Evolutionary conservation across 2,888 invertebrate genomes (phyloP).

Genomic region (Acleris laterana): DNA sequence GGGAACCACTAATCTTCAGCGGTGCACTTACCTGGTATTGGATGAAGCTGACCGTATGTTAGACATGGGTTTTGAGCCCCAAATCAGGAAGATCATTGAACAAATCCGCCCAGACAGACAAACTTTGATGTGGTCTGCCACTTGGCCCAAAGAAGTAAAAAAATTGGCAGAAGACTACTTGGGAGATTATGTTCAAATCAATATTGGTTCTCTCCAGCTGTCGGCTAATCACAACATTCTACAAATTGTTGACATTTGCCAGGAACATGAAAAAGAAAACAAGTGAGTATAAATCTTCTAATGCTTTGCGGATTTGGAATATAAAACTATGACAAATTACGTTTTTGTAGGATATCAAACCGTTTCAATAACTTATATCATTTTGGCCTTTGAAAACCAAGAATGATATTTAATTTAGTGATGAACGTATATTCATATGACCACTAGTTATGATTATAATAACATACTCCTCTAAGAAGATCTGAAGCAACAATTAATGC

Average conservation of each 20-base stretch:
- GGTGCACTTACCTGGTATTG: conserved; percentile 93
- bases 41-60: conserved; percentile 98
- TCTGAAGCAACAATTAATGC: conserved; percentile 58
- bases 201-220: conserved; percentile 94
- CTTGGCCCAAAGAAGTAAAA: conserved; percentile 99
- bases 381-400: too few relatives aligned
- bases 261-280: conserved; percentile 93
- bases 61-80: conserved; percentile 99
- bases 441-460: conserved; percentile 65
- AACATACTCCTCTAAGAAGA: conserved; percentile 79
- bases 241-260: conserved; percentile 94
- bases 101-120: conserved; percentile 97
- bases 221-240: conserved; percentile 96
- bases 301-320: too few relatives aligned
- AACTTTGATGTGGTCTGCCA: conserved; percentile 99
- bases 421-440: conserved; percentile 41
- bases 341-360: too few relatives aligned
- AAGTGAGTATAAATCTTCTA: conserved; percentile 63
- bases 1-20: conserved; percentile 88
- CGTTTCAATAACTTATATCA: too few relatives aligned
- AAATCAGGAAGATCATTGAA: conserved; percentile 96
- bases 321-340: too few relatives aligned
- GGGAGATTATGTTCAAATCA: conserved; percentile 94
- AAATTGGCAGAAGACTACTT: conserved; percentile 96
- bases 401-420: conserved; percentile 42